phyloP scores from a whole-genome alignment of 2,113 vertebrate genomes.

The Sapayoa aenigma region DNA sequence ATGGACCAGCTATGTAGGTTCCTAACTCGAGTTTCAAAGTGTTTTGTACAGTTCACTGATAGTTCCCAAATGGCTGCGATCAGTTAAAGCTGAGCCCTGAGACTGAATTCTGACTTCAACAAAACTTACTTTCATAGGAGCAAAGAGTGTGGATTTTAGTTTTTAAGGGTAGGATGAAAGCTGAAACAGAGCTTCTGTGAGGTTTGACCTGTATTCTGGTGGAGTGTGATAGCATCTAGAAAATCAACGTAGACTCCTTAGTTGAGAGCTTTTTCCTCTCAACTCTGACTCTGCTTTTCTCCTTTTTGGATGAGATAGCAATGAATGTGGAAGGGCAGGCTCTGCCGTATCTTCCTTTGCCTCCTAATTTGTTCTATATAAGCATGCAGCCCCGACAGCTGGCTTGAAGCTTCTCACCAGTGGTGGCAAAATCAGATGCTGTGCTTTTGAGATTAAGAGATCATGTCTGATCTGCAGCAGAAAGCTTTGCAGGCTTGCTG shows the following conservation, averaged over 20 bases:
- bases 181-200: background rate
- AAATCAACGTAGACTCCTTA: background rate
- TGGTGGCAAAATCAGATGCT: background rate
- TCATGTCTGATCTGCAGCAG: background rate
- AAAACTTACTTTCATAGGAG: background rate
- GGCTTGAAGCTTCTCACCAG: background rate
- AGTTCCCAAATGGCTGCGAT: background rate
- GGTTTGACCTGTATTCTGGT: background rate
- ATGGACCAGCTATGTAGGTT: background rate
- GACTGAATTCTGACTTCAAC: background rate
- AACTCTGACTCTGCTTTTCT: background rate
- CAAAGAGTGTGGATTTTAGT: background rate
- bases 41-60: background rate
- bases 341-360: background rate
- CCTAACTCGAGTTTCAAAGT: background rate
- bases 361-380: background rate
- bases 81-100: background rate
- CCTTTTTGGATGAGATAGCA: background rate
- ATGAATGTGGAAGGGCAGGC: conserved; percentile 35
- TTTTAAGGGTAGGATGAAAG: background rate
- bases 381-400: background rate
- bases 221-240: background rate
- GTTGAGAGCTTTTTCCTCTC: background rate
- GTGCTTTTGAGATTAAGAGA: background rate
- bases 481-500: background rate